Evolutionary conservation across 2,888 invertebrate species (phyloP).

Genomic region (Phania funesta): DNA sequence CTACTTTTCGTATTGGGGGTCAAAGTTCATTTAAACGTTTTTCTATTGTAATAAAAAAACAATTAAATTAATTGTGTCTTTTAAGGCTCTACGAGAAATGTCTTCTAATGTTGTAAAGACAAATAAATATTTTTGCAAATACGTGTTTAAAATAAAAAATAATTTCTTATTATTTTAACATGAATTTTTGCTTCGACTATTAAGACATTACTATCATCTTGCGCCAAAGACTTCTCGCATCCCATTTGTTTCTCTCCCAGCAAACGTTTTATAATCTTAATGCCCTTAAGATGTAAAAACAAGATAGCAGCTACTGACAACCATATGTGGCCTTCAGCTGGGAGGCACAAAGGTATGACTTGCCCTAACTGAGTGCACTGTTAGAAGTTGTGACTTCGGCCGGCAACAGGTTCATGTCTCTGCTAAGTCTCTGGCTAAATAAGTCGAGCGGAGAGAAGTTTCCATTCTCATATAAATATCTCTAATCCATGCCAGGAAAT

Average conservation of each 20-base stretch:
- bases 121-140: conserved; percentile 8
- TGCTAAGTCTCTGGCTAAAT: too few relatives aligned
- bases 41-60: not conserved
- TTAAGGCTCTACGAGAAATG: not conserved
- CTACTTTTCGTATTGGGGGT: not conserved
- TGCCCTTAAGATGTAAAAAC: not conserved
- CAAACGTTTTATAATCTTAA: not conserved
- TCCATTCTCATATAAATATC: too few relatives aligned
- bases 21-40: not conserved
- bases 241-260: conserved; percentile 11
- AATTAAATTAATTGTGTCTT: not conserved
- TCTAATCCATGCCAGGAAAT: too few relatives aligned
- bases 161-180: conserved; percentile 12
- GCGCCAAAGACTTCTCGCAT: conserved; percentile 24
- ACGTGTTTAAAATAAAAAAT: conserved; percentile 38
- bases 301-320: too few relatives aligned
- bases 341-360: too few relatives aligned
- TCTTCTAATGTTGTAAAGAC: not conserved
- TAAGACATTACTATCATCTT: conserved; percentile 26
- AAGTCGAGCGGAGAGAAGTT: too few relatives aligned
- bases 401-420: too few relatives aligned
- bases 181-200: conserved; percentile 10
- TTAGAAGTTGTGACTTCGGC: too few relatives aligned
- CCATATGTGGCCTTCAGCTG: too few relatives aligned
- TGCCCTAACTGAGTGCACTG: too few relatives aligned